phyloP scores from a whole-genome alignment of 1,140 invertebrate species.

The Scaptodrosophila lebanonensis region DNA sequence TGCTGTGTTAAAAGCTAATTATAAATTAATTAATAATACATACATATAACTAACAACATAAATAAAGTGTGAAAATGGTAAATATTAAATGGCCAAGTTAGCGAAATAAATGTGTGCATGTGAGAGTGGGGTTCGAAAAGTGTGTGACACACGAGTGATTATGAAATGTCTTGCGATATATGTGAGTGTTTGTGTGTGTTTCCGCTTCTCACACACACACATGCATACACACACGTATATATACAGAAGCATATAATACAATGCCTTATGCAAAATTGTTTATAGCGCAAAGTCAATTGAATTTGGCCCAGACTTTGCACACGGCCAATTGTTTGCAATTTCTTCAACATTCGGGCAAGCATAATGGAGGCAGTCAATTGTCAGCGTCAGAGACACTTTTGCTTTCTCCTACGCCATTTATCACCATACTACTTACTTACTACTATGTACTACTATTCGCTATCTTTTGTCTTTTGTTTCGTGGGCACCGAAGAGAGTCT shows the following conservation, averaged over 20 bases:
- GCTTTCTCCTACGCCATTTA: not conserved
- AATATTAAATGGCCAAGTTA: slow-evolving; percentile 12
- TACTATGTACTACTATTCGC: slow-evolving; percentile 4
- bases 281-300: slow-evolving; percentile 38
- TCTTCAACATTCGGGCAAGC: too few relatives aligned
- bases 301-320: slow-evolving; percentile 25
- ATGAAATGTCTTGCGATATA: slow-evolving; percentile 35
- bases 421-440: too few relatives aligned
- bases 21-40: not conserved
- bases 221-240: not conserved
- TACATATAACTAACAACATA: slow-evolving; percentile 1
- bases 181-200: not conserved
- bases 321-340: slow-evolving; percentile 9
- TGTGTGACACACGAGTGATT: slow-evolving; percentile 44
- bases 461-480: slow-evolving; percentile 45
- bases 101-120: not conserved
- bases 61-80: slow-evolving; percentile 52
- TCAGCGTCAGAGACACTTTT: slow-evolving; percentile 9
- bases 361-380: slow-evolving; percentile 23
- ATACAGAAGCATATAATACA: not conserved
- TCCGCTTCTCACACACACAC: too few relatives aligned
- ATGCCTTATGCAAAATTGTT: slow-evolving; percentile 32
- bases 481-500: slow-evolving; percentile 23
- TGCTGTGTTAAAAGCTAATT: not conserved
- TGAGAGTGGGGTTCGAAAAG: too few relatives aligned